phyloP scores from a whole-genome alignment of 2,888 invertebrate genomes.

The Lobophora halterata region DNA sequence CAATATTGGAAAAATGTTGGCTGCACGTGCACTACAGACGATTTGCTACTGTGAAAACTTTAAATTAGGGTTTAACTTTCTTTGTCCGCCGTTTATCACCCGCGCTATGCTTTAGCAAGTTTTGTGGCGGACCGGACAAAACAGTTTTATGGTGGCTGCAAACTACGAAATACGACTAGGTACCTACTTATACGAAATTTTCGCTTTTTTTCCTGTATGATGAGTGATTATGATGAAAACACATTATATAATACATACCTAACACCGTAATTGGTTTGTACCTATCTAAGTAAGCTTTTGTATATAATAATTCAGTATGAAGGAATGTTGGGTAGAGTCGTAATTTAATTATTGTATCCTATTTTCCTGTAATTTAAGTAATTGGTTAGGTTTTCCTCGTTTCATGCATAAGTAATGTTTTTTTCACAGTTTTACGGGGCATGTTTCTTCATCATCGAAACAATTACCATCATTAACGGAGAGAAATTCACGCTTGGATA shows the following conservation, averaged over 20 bases:
- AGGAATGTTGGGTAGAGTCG: no score
- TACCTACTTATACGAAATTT: no score
- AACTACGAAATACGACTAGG: conserved; percentile 4
- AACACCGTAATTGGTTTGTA: no score
- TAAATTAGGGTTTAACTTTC: conserved; percentile 26
- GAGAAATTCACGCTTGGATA: conserved; percentile 90
- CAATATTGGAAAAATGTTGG: conserved; percentile 70
- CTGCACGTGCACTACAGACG: conserved; percentile 55
- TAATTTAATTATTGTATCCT: no score
- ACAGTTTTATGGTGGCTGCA: conserved; percentile 7
- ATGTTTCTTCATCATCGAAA: conserved; percentile 49
- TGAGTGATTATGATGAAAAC: no score
- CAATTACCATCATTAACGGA: conserved; percentile 43
- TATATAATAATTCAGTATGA: no score
- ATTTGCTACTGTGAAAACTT: conserved; percentile 39
- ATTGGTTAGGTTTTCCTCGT: no score
- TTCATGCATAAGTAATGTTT: no score
- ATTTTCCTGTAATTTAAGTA: no score
- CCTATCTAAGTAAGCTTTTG: no score
- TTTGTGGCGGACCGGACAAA: conserved; percentile 16
- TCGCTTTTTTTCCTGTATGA: no score
- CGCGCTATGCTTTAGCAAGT: conserved; percentile 22
- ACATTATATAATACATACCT: no score
- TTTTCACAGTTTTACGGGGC: conserved; percentile 62
- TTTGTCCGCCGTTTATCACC: conserved; percentile 27